Percentiles rank a stretch among this genome's conserved stretches.
These are phyloP conservation scores for Tenthredo mesomela DNA, from an alignment of 2,888 invertebrate species.

Conservation along the genomic window DNA sequence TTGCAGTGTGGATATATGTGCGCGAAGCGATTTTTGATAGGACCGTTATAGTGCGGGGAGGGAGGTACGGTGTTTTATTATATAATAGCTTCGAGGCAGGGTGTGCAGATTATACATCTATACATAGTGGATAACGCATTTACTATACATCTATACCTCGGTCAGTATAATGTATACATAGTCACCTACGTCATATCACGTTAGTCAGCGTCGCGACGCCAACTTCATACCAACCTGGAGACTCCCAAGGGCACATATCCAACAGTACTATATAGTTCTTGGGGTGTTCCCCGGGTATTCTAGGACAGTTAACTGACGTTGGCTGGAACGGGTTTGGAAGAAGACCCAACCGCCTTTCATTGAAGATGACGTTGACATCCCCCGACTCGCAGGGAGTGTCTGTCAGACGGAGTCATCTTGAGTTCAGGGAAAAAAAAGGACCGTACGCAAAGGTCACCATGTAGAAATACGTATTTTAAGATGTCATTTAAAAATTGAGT, in stretches of 20 bases:
- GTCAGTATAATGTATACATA: slow-evolving; percentile 2
- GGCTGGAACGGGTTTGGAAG: slow-evolving; percentile 64
- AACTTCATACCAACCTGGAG: slow-evolving; percentile 63
- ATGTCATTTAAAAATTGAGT: not conserved
- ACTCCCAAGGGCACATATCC: slow-evolving; percentile 67
- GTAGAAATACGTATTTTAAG: not conserved
- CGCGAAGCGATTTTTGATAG: slow-evolving; percentile 62
- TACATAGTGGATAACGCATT: not conserved
- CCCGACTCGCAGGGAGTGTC: slow-evolving; percentile 47
- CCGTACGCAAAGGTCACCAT: not conserved
- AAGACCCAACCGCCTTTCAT: slow-evolving; percentile 69
- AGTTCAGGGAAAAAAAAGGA: slow-evolving; percentile 1
- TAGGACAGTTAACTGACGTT: slow-evolving; percentile 73
- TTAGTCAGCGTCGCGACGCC: slow-evolving; percentile 63
- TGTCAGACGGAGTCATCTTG: slow-evolving; percentile 28
- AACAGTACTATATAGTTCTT: slow-evolving; percentile 29
- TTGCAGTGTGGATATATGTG: slow-evolving; percentile 14
- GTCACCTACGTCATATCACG: slow-evolving; percentile 64
- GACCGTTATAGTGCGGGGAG: slow-evolving; percentile 47
- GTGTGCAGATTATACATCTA: not conserved
- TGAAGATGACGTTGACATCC: slow-evolving; percentile 71
- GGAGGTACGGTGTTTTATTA: slow-evolving; percentile 38
- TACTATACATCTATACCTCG: not conserved
- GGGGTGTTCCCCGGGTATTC: slow-evolving; percentile 64
- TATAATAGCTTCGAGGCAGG: slow-evolving; percentile 27